Conservation (phyloP, 2,888 invertebrate species). For the Scaptomyza parva region DNA sequence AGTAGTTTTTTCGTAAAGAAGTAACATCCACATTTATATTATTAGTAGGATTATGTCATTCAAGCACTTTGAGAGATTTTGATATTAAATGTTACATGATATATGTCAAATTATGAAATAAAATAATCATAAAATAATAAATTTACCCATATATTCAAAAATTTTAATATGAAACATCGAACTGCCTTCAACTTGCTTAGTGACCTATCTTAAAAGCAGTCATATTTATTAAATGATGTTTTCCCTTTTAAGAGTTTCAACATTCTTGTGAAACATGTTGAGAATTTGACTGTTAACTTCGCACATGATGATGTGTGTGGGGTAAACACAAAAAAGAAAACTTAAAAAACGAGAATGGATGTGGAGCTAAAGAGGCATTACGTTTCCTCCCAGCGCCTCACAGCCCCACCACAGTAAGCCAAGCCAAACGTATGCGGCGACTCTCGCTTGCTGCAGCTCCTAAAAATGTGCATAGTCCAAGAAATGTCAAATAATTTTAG, state of each 20-base stretch:
- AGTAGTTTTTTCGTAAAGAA: too few relatives aligned
- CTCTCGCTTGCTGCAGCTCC: conserved; percentile 58
- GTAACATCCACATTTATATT: too few relatives aligned
- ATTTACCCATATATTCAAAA: too few relatives aligned
- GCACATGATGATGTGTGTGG: conserved; percentile 12
- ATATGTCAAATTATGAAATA: too few relatives aligned
- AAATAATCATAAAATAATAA: too few relatives aligned
- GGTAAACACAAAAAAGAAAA: neutral
- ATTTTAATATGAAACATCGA: too few relatives aligned
- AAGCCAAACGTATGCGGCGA: conserved; percentile 53
- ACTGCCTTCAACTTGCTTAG: too few relatives aligned
- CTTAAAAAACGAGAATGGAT: too few relatives aligned
- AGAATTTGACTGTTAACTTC: conserved; percentile 6
- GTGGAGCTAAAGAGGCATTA: conserved; percentile 39
- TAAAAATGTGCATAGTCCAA: conserved; percentile 81
- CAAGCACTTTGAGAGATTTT: too few relatives aligned
- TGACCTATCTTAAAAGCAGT: neutral
- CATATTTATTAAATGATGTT: neutral
- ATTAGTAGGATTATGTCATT: too few relatives aligned
- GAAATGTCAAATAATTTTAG: conserved; percentile 84
- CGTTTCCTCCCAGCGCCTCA: neutral
- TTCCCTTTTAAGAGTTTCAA: neutral
- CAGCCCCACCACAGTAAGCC: conserved; percentile 14
- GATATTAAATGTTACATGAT: too few relatives aligned
- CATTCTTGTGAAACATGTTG: neutral